Evolutionary conservation across 2,888 invertebrate species (phyloP), one percentile per base, ranked within the genome.

Genomic region (Malthinus flaveolus): DNA sequence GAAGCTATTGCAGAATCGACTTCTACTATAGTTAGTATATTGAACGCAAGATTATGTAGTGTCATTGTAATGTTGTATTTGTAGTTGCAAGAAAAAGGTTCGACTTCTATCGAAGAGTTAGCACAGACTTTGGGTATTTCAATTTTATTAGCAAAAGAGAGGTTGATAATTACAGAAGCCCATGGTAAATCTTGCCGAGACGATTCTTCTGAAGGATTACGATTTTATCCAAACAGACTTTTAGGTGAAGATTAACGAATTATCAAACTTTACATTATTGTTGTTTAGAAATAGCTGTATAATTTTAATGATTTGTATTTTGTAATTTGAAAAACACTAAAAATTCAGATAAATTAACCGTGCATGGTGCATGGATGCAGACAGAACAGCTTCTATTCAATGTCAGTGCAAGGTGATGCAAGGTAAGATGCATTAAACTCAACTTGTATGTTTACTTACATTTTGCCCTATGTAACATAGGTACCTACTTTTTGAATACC

Each of bases 221-320:
- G 91, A 57, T 99, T 98, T 80, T 99, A 93, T 81, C 91, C 94
- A 0, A 99, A 99, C 82, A 79, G 87, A 57, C 93, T 98, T 78
- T 79, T 93, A 63, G 78, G 13, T 10, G 46, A 42, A 23, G 60
- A 60, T 31, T 54, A 54, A 54, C 23, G 5, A 23, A 23, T 3
- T 23, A 23, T 23, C 23, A 23, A 23, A 23, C 3, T n/a, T 23
- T 5, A 23, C 23, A 23, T 23, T 23, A 23, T 23, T 23, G 39
- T 37, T 32, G n/a, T 2, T 32, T 32, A 32, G 8, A n/a, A n/a
- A n/a, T n/a, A n/a, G n/a, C n/a, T n/a, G n/a, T n/a, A n/a, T n/a
- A n/a, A n/a, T n/a, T n/a, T n/a, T n/a, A n/a, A n/a, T n/a, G n/a
- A n/a, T n/a, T n/a, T n/a, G n/a, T n/a, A n/a, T n/a, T n/a, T n/a